Conservation (phyloP, 2,888 invertebrate species). For the Noctua fimbriata region DNA sequence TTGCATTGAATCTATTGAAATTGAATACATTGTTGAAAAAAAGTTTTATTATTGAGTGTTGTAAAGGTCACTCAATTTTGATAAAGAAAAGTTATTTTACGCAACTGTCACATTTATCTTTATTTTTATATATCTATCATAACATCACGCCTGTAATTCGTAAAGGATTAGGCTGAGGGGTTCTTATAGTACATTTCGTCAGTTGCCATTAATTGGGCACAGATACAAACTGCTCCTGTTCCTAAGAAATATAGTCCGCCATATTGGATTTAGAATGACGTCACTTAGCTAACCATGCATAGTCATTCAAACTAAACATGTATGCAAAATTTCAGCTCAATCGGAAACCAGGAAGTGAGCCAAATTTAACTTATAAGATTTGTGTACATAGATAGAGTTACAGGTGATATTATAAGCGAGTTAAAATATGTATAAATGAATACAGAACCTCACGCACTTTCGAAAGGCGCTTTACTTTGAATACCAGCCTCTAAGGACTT, state of each 20-base stretch:
- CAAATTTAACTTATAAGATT: neutral
- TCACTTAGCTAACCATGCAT: too few relatives aligned
- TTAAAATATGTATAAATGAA: neutral
- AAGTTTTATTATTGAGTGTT: neutral
- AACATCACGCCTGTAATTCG: too few relatives aligned
- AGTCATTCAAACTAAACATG: too few relatives aligned
- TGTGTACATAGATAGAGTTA: neutral
- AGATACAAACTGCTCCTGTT: too few relatives aligned
- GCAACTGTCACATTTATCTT: neutral
- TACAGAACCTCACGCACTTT: constrained; percentile 40
- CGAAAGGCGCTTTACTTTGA: constrained; percentile 27
- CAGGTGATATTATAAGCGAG: neutral
- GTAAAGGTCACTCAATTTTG: neutral
- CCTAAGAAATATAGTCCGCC: too few relatives aligned
- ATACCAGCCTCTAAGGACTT: constrained; percentile 18
- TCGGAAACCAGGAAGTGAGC: neutral
- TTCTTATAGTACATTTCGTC: too few relatives aligned
- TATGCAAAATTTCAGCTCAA: neutral
- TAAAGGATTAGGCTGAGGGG: too few relatives aligned
- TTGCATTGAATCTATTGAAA: constrained; percentile 16
- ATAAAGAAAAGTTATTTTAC: neutral
- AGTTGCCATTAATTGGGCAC: too few relatives aligned
- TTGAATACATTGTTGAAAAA: constrained; percentile 7
- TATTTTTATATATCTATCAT: too few relatives aligned
- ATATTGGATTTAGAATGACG: too few relatives aligned